Base-by-base conservation (phyloP, 2,888 invertebrate genomes). In the Muschampia plurimacula region DNA sequence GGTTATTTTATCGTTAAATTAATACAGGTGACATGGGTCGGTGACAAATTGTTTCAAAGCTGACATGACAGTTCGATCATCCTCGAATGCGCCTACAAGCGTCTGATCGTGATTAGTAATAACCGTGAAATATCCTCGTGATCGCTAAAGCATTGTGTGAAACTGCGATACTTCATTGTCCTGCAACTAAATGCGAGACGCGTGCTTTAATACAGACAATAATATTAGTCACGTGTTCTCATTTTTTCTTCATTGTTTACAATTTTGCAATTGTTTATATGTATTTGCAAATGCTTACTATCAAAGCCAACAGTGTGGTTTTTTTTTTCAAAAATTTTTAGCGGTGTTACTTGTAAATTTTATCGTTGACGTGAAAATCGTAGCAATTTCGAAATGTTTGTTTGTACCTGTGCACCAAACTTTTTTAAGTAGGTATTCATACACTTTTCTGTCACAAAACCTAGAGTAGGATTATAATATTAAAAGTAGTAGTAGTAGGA, bases 11-110 rank as follows among this genome's bases (percentile, higher is more conserved):
- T 65, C 68, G 69, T 75, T 74, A 71, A 77, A 76, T 79, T 78
- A 74, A 77, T 76, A 75, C 82, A 82, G 79, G 80, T 84, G 84
- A 85, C 77, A 79, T 78, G 81, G 80, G 80, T 80, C 78, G 79
- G 69, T 76, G 78, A 80, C 80, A 80, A 76, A 81, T 81, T 77
- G 74, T 79, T 74, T 75, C 72, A 64, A 73, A 72, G 74, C 72
- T 69, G 77, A 77, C 72, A 69, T 73, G 75, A 79, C 74, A 75
- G 52, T 70, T 73, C 67, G 68, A 73, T 73, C 68, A 69, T 49
- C 68, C 68, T 69, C 41, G 39, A 10, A 60, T 72, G 65, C 63
- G 64, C 67, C 44, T 72, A 67, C 55, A 39, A 67, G 46, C 55
- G 41, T 67, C n/a, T 66, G 49, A 62, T 72, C 65, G 49, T 67